Evolutionary conservation across 2,888 invertebrate species (phyloP), one percentile per base, ranked within the genome.

Genomic region (Drosophila rellima): DNA sequence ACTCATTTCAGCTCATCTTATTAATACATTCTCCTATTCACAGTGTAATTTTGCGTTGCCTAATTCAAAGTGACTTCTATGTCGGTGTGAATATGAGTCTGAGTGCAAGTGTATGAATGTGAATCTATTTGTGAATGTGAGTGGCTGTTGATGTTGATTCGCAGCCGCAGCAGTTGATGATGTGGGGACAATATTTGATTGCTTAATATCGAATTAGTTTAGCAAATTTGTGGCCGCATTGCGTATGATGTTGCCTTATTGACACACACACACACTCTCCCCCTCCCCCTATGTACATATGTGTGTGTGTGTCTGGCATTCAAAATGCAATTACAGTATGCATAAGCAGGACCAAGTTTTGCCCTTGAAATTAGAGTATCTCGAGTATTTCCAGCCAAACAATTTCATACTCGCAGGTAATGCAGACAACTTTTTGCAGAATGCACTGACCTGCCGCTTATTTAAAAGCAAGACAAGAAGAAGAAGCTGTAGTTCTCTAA

Each of bases 131-230:
- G 54, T 52, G 48, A 39, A 44, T 47, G 40, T 37, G 44, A 31
- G 40, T 37, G 10, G 17, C 33, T 62, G 47, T 50, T n/a, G 40
- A 26, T 54, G 68, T 57, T 45, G 62, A 62, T 50, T 51, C 47
- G 52, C 54, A 51, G 81, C 83, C 81, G 57, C 87, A 78, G 86
- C 75, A 69, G 74, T 87, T 82, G 77, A 86, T 81, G 77, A 79
- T 83, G 88, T 83, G 81, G 88, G 55, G 79, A 83, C 88, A 85
- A 83, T 88, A 86, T 88, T 85, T 88, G 88, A 85, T 83, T 86
- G 82, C 82, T 69, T 78, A 85, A 85, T 88, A 88, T 83, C 81
- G 82, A 88, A 88, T 88, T 85, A 85, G 86, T 85, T 85, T 86
- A 75, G 68, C 88, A 79, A 72, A 79, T 70, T 79, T 85, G 88